Evolutionary conservation across 2,888 invertebrate species (phyloP), one percentile per base, ranked within the genome.

Genomic region (Apotomis betuletana): DNA sequence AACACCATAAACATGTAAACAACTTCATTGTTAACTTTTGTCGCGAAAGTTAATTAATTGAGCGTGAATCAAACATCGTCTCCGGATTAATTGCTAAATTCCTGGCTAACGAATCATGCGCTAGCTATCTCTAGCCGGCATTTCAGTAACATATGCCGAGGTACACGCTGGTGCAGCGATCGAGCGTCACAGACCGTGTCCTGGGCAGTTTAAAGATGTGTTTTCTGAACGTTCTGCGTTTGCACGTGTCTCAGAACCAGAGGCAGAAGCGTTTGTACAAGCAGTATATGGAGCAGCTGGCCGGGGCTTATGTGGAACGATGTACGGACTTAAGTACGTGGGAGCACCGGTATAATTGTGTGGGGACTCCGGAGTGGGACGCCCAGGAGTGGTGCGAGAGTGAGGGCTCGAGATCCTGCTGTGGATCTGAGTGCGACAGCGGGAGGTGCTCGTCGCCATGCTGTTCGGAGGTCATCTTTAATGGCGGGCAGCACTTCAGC

Each of bases 191-290:
- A n/a, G 76, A 77, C 63, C 80, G 84, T 65, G 74, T 86, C 78
- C 78, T 88, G 70, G 77, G 77, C 44, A 75, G 77, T 74, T 74
- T 85, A 54, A 91, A 88, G 80, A 95, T 95, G 95, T 95, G 95
- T 83, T 93, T 95, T 80, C 84, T 95, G 13, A 94, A 94, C 83
- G 91, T 94, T 60, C 78, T 95, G 57, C 90, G 94, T 6, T 82
- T 94, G 41, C 94, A 94, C 75, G 93, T 94, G 54, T 90, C 92
- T 13, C 94, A 94, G 75, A 91, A 85, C 70, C 93, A 94, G 78
- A 85, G 91, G 13, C 93, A 93, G 83, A 93, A 94, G 83, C 85
- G 92, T 6, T 79, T 94, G 36, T 94, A 93, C 80, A 93, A 93
- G 81, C 92, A 93, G 77, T 94, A 94, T 69, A 90, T 92, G 89